Conservation (phyloP, 2,797 vertebrate species). For the Melanotaenia boesemani region DNA sequence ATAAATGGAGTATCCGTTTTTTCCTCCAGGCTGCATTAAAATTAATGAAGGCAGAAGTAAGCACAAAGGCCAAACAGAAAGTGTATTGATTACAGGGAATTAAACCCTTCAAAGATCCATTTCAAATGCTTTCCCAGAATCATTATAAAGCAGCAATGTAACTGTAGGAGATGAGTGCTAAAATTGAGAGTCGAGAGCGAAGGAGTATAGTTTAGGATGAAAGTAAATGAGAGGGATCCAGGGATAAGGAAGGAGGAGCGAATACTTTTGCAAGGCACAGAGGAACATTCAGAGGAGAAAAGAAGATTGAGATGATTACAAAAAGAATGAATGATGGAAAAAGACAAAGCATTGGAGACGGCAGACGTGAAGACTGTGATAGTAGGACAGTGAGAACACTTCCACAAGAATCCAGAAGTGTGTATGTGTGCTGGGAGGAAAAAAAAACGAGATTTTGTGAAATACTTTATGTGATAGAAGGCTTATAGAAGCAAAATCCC, state of each 20-base stretch:
- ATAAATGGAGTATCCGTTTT: neutral
- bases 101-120: conserved; percentile 36
- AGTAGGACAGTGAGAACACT: conserved; percentile 64
- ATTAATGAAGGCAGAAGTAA: conserved; percentile 9
- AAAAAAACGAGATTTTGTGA: conserved; percentile 60
- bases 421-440: conserved; percentile 29
- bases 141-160: conserved; percentile 11
- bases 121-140: conserved; percentile 35
- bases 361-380: conserved; percentile 54
- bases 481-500: conserved; percentile 73
- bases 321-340: conserved; percentile 36
- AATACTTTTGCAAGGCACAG: conserved; percentile 21
- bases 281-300: conserved; percentile 30
- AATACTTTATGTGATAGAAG: conserved; percentile 77
- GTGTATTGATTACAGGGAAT: conserved; percentile 25
- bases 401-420: conserved; percentile 63
- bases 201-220: conserved; percentile 23
- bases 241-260: conserved; percentile 9
- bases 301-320: conserved; percentile 49
- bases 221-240: conserved; percentile 19
- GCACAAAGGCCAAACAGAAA: neutral
- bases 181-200: conserved; percentile 5
- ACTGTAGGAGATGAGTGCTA: neutral
- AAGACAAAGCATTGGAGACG: conserved; percentile 45
- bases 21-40: conserved; percentile 7